Evolutionary conservation across 2,113 vertebrate species (phyloP).

Genomic region (Gallinago undulata): DNA sequence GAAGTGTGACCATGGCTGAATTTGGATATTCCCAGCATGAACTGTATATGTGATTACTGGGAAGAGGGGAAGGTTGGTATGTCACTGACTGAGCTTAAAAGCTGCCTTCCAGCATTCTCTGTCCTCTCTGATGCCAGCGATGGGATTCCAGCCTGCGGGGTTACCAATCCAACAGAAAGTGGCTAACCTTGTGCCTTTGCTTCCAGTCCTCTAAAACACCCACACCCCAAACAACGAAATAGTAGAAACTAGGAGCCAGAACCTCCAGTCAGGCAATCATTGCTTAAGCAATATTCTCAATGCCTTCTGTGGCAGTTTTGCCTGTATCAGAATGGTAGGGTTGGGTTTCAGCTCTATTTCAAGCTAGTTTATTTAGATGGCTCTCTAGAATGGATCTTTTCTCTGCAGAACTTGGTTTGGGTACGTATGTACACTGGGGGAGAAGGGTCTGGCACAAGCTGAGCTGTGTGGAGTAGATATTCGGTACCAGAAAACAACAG

Average conservation of each 20-base stretch:
- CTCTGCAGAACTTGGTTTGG: background rate
- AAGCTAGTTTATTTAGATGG: background rate
- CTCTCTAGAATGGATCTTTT: background rate
- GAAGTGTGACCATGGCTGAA: background rate
- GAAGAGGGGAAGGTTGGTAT: background rate
- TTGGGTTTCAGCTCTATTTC: background rate
- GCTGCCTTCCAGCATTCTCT: background rate
- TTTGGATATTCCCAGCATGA: background rate
- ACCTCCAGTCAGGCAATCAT: background rate
- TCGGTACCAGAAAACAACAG: background rate
- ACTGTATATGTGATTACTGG: background rate
- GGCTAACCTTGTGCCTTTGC: background rate
- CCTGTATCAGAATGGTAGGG: background rate
- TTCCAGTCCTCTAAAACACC: background rate
- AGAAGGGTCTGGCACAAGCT: background rate
- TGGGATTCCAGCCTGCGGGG: background rate
- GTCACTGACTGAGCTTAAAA: background rate
- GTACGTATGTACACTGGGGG: rapidly evolving
- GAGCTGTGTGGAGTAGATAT: background rate
- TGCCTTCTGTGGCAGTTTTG: background rate
- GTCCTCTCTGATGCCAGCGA: background rate
- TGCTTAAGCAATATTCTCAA: background rate
- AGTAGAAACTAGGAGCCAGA: background rate
- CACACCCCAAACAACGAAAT: background rate
- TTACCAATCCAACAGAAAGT: background rate